Percentiles rank a stretch among this genome's conserved stretches.
phyloP scores from a whole-genome alignment of 2,113 vertebrate genomes.

The Eurystomus gularis region DNA sequence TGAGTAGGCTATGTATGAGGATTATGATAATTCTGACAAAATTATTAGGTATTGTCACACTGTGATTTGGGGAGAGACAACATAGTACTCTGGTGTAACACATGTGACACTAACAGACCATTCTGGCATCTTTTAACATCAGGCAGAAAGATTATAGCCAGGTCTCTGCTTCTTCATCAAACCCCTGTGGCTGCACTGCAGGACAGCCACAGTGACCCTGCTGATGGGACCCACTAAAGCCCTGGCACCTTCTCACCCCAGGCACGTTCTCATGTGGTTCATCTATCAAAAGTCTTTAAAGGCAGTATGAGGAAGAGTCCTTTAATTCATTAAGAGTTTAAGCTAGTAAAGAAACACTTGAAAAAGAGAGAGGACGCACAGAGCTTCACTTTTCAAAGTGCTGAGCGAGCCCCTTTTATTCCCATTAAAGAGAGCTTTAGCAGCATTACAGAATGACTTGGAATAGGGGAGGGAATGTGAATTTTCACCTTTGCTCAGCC shows the following conservation, averaged over 20 bases:
- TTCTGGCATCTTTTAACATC: background rate
- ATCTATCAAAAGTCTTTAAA: background rate
- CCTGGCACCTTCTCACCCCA: background rate
- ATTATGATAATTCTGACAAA: background rate
- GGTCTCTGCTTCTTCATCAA: background rate
- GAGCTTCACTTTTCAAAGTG: background rate
- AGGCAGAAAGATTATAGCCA: background rate
- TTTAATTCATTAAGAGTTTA: background rate
- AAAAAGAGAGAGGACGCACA: background rate
- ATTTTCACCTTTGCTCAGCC: background rate
- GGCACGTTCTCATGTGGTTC: background rate
- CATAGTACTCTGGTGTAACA: accelerated
- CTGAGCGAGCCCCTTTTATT: background rate
- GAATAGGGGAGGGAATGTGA: background rate
- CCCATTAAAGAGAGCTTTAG: background rate
- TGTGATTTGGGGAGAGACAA: background rate
- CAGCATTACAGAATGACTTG: background rate
- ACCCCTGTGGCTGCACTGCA: background rate
- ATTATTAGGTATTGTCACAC: background rate
- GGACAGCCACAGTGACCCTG: background rate
- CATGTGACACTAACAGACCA: background rate
- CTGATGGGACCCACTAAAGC: background rate
- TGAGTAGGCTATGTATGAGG: background rate
- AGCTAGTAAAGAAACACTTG: background rate
- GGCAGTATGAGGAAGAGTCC: background rate